Conservation (phyloP, 2,797 vertebrate genomes). For the Microctenopoma stevenorrisi region DNA sequence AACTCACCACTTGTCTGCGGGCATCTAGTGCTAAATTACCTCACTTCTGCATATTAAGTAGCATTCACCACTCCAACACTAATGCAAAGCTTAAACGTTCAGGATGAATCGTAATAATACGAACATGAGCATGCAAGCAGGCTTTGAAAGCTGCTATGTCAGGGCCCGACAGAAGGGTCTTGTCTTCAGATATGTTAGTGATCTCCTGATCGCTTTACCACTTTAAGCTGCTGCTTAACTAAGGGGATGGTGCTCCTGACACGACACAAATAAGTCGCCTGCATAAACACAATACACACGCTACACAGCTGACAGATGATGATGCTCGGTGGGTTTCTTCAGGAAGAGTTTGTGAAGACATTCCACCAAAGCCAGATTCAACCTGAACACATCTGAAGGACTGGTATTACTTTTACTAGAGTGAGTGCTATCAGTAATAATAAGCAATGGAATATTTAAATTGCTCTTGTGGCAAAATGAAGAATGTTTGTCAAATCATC, state of each 20-base stretch:
- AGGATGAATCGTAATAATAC: neutral
- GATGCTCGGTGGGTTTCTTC: neutral
- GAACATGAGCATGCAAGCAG: slow-evolving; percentile 17
- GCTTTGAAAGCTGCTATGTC: slow-evolving; percentile 60
- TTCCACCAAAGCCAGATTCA: neutral
- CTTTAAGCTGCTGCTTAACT: slow-evolving; percentile 81
- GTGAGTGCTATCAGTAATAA: neutral
- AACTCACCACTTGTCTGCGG: neutral
- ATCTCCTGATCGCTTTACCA: slow-evolving; percentile 81
- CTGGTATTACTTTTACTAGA: neutral
- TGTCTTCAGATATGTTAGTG: slow-evolving; percentile 65
- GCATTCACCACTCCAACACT: slow-evolving; percentile 3
- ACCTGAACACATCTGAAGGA: neutral
- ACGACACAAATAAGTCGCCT: slow-evolving; percentile 54
- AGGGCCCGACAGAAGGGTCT: slow-evolving; percentile 63
- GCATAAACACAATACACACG: slow-evolving; percentile 12
- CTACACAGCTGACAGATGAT: slow-evolving; percentile 1
- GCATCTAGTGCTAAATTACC: neutral
- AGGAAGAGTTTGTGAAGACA: neutral
- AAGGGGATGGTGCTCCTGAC: slow-evolving; percentile 68
- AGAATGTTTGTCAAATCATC: neutral
- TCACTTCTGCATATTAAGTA: slow-evolving; percentile 1
- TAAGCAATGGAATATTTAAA: neutral
- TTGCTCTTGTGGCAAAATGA: neutral
- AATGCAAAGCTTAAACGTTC: slow-evolving; percentile 18